Base-by-base conservation (phyloP, 1,140 invertebrate species). In the Achatina immaculata region DNA sequence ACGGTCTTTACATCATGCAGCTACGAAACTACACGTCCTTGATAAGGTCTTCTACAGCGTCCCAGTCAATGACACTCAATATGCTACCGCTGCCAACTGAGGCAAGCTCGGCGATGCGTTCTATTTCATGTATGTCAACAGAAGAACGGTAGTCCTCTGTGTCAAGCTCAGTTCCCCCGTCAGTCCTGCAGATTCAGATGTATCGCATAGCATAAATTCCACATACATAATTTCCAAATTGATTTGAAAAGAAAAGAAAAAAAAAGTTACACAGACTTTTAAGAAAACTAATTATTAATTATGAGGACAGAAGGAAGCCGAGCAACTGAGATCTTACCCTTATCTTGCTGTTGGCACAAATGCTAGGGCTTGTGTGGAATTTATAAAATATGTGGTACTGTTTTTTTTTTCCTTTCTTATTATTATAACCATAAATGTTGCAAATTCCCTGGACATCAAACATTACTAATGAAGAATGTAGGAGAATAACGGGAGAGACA, bases 1-100 rank as follows among this genome's bases (percentile, higher is more conserved):
- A n/a, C n/a, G n/a, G n/a, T n/a, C 11, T 68, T 14, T 68, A 34
- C 6, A 68, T 36, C 31, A 40, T 14, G n/a, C 34, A 19, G 31
- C 66, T n/a, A 38, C 2, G 14, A 45, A 42, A 9, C 73, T 68
- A 83, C 7, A 86, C 87, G 74, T 88, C 86, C 21, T 83, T 85
- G 68, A 91, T 89, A 0, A 90, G 75, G 31, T 88, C 83, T 68
- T 91, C 87, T 31, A 91, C 85, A 43, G 86, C 86, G 78, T 90
- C 89, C 90, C 90, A 91, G 84, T 91, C 90, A 75, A 91, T 90
- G 58, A 87, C 86, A 81, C 89, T 90, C 79, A 88, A 85, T 6
- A 90, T 85, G 81, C 89, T 90, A 42, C 86, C 89, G 80, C 85
- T 86, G 42, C 86, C 83, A 9, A 90, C 82, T 16, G 89, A 90